These are phyloP conservation scores for Drosophila orena DNA, from an alignment of 1,140 invertebrate genomes.

Conservation along the genomic window DNA sequence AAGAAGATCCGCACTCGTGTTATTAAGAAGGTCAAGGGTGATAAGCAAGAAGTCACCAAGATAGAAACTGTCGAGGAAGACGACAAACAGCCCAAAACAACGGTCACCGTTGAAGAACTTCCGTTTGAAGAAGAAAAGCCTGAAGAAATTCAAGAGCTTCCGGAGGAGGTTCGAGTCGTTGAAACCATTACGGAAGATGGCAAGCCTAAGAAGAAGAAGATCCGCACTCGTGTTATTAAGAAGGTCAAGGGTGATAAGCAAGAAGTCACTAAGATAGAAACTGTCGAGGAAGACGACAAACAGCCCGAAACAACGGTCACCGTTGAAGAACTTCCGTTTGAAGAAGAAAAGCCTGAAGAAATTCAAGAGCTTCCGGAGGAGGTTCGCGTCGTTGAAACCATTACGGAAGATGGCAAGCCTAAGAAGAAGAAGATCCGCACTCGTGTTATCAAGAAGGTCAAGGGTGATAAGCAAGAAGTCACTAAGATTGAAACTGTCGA, in stretches of 20 bases:
- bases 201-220: constrained; percentile 6
- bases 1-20: constrained; percentile 8
- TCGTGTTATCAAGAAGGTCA: constrained; percentile 7
- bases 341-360: background rate
- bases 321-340: background rate
- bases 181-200: background rate
- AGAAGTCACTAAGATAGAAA: constrained; percentile 9
- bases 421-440: constrained; percentile 14
- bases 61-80: constrained; percentile 6
- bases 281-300: background rate
- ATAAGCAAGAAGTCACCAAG: constrained; percentile 6
- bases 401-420: constrained; percentile 8
- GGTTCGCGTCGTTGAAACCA: background rate
- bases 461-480: constrained; percentile 5
- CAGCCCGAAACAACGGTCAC: constrained; percentile 1
- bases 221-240: constrained; percentile 2
- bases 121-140: background rate
- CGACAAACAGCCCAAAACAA: constrained; percentile 1
- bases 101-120: background rate
- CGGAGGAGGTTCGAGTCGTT: background rate
- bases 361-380: constrained; percentile 6
- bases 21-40: constrained; percentile 11
- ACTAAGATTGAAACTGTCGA: constrained; percentile 4
- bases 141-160: background rate
- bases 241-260: constrained; percentile 9